Base-by-base conservation (phyloP, 2,888 invertebrate species). In the Agelastica alni region DNA sequence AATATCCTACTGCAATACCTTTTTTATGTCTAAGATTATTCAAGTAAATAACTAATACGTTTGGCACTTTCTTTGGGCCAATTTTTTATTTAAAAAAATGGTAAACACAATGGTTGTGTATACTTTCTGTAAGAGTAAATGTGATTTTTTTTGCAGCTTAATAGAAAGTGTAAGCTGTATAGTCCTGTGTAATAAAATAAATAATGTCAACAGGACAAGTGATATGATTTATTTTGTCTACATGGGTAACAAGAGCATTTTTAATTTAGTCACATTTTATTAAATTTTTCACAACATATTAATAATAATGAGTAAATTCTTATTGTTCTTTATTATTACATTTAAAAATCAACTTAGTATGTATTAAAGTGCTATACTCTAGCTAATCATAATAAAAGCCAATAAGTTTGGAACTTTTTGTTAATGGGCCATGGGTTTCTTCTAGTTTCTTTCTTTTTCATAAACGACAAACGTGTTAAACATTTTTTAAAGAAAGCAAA, bases 191-290 rank as follows among this genome's bases (percentile, higher is more conserved):
- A 20, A 39, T 10, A 39, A 39, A 18, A 49, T 47, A 37, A 52
- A 56, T 46, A 45, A 51, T 52, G 47, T 79, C 75, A 80, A 79
- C 76, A 79, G 80, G 72, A 80, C 79, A 77, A 81, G 81, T 84
- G 84, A 84, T 84, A 84, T 84, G 83, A 83, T 78, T 77, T 76
- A 74, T 75, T 75, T 63, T 64, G 61, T 71, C 72, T 75, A 75
- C 72, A 75, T 32, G 31, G 41, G 41, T 75, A 78, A 78, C 77
- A 75, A 77, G 75, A 75, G 75, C 75, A 70, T 66, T 43, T 39
- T 20, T 28, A 22, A 70, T 71, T 62, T 63, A 73, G 73, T 71
- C 73, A 75, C 73, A 71, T 66, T 72, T 72, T 72, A 70, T 68
- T 73, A 68, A 64, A 58, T 64, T 67, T 71, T 68, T 62, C 56